These are phyloP conservation scores for Triplophysa yarkandensis DNA, from an alignment of 2,797 vertebrate genomes.

Conservation along the genomic window DNA sequence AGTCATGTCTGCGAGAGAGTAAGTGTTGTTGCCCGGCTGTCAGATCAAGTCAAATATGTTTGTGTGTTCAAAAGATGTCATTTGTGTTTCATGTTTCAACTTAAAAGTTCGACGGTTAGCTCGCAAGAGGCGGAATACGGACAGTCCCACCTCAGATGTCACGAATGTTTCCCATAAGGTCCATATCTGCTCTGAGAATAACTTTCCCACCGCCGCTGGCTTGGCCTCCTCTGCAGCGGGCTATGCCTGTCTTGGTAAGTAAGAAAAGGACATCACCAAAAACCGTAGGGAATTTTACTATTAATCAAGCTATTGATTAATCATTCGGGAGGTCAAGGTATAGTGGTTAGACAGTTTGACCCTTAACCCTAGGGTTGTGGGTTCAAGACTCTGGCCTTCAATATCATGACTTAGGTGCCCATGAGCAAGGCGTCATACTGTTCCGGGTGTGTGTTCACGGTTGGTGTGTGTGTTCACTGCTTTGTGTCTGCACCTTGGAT, in stretches of 20 bases:
- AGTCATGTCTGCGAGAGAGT: constrained; percentile 92
- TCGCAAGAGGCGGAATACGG: constrained; percentile 76
- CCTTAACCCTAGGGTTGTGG: too few relatives aligned
- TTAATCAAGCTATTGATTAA: too few relatives aligned
- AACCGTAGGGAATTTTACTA: too few relatives aligned
- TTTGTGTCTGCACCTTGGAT: too few relatives aligned
- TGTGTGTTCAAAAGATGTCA: background rate
- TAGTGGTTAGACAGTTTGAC: too few relatives aligned
- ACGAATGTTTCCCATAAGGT: constrained; percentile 80
- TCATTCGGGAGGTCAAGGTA: too few relatives aligned
- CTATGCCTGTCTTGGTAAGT: constrained; percentile 89
- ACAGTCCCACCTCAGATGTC: constrained; percentile 48
- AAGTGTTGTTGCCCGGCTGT: constrained; percentile 56
- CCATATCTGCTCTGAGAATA: constrained; percentile 90
- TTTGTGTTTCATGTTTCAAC: constrained; percentile 7
- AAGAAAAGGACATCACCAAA: too few relatives aligned
- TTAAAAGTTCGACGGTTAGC: constrained; percentile 85
- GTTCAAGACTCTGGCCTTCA: too few relatives aligned
- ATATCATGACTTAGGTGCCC: too few relatives aligned
- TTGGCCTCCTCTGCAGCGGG: constrained; percentile 94
- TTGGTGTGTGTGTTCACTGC: too few relatives aligned
- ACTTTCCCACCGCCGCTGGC: constrained; percentile 94
- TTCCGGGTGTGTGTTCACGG: too few relatives aligned
- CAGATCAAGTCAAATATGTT: background rate
- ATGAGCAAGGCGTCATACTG: too few relatives aligned